Evolutionary conservation across 2,888 invertebrate genomes (phyloP).

Genomic region (Ctenicera cuprea): DNA sequence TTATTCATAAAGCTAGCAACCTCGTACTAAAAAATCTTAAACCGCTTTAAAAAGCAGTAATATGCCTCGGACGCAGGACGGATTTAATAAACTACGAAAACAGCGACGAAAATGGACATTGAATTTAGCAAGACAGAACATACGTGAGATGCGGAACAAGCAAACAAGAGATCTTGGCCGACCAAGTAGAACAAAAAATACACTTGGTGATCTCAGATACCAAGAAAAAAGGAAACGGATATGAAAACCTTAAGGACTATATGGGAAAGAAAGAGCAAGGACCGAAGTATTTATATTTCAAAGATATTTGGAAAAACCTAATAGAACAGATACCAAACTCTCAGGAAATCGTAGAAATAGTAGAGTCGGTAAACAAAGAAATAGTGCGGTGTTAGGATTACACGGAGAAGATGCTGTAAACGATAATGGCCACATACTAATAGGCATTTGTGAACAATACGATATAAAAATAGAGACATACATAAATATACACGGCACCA

Average conservation of each 20-base stretch:
- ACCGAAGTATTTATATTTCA: constrained; percentile 3
- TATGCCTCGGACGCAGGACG: too few species aligned
- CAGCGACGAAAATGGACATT: constrained; percentile 3
- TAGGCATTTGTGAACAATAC: too few species aligned
- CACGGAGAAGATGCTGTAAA: too few species aligned
- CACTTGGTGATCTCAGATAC: not conserved
- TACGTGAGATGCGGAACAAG: not conserved
- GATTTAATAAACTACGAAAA: too few species aligned
- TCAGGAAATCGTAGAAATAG: not conserved
- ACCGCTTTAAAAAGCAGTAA: too few species aligned
- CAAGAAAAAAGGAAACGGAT: constrained; percentile 1
- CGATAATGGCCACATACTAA: too few species aligned
- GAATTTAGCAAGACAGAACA: not conserved
- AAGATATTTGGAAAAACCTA: not conserved
- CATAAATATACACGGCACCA: too few species aligned
- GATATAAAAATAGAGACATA: too few species aligned
- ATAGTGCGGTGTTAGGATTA: too few species aligned
- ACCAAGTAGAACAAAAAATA: not conserved
- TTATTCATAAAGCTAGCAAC: not conserved
- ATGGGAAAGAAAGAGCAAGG: constrained; percentile 1
- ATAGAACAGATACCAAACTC: constrained; percentile 3
- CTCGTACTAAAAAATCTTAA: too few species aligned
- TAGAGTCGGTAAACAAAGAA: not conserved
- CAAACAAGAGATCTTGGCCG: not conserved
- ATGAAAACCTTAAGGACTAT: too few species aligned